These are phyloP conservation scores for Spermophilus dauricus DNA, from an alignment of 2,113 vertebrate species.

Conservation along the genomic window DNA sequence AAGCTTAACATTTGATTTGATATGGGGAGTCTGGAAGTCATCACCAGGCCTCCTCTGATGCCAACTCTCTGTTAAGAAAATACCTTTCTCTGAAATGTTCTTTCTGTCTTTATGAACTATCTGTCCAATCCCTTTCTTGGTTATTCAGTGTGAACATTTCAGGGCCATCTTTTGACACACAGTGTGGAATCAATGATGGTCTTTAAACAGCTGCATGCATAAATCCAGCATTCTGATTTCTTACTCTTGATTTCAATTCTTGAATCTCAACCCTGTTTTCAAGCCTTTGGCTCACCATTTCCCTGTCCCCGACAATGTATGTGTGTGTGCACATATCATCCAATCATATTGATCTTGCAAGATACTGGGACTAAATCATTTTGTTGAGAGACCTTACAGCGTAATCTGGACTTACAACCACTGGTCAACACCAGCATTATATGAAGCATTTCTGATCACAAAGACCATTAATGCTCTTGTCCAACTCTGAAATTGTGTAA, in stretches of 20 bases:
- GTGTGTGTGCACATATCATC: not conserved
- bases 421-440: not conserved
- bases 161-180: not conserved
- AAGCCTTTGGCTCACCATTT: not conserved
- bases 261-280: not conserved
- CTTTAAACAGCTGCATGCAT: not conserved
- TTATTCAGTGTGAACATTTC: not conserved
- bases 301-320: not conserved
- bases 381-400: not conserved
- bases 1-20: constrained; percentile 25
- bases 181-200: not conserved
- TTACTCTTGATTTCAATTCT: not conserved
- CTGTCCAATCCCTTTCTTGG: not conserved
- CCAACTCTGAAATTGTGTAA: not conserved
- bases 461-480: not conserved
- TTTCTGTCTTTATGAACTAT: not conserved
- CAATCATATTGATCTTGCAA: not conserved
- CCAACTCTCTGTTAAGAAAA: constrained; percentile 44
- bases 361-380: not conserved
- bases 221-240: not conserved
- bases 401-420: not conserved
- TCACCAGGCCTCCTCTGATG: constrained; percentile 8
- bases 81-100: not conserved
- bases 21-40: constrained; percentile 29
- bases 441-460: not conserved